Conservation (phyloP, 2,797 vertebrate species). For the Labeo calbasu region DNA sequence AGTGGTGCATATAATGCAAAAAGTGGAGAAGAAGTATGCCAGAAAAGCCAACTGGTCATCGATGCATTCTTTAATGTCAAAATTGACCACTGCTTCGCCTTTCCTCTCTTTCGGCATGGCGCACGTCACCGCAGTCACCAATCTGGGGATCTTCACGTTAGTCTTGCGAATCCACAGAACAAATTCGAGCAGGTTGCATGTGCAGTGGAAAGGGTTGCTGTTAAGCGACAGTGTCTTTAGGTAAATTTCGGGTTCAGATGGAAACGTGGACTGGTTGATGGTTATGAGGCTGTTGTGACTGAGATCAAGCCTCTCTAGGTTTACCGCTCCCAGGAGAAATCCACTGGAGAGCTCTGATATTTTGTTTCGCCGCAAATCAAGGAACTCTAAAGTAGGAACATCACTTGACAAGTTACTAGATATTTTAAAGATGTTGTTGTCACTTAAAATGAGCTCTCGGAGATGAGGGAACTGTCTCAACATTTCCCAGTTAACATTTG, state of each 20-base stretch:
- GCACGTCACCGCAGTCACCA: conserved; percentile 73
- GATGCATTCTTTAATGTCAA: conserved; percentile 75
- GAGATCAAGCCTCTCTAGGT: conserved; percentile 74
- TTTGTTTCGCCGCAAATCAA: conserved; percentile 76
- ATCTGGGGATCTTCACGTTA: conserved; percentile 69
- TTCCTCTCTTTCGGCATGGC: conserved; percentile 64
- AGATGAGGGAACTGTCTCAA: conserved; percentile 70
- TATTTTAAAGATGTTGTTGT: conserved; percentile 72
- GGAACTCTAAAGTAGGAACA: conserved; percentile 67
- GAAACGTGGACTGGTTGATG: conserved; percentile 76
- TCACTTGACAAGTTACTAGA: conserved; percentile 60
- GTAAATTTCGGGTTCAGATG: conserved; percentile 48
- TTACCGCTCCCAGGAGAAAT: conserved; percentile 66
- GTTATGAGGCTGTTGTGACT: conserved; percentile 73
- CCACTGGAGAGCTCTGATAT: conserved; percentile 72
- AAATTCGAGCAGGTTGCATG: conserved; percentile 78
- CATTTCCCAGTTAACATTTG: conserved; percentile 72
- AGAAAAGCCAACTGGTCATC: conserved; percentile 66
- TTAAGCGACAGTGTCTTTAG: conserved; percentile 71
- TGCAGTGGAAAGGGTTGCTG: conserved; percentile 80
- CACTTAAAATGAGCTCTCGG: conserved; percentile 73
- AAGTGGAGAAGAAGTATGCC: conserved; percentile 68
- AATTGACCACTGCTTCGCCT: conserved; percentile 61
- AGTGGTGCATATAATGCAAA: conserved; percentile 69
- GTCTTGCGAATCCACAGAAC: conserved; percentile 76